Base-by-base conservation (phyloP, 1,140 invertebrate genomes). In the Pseudoatta argentina region DNA sequence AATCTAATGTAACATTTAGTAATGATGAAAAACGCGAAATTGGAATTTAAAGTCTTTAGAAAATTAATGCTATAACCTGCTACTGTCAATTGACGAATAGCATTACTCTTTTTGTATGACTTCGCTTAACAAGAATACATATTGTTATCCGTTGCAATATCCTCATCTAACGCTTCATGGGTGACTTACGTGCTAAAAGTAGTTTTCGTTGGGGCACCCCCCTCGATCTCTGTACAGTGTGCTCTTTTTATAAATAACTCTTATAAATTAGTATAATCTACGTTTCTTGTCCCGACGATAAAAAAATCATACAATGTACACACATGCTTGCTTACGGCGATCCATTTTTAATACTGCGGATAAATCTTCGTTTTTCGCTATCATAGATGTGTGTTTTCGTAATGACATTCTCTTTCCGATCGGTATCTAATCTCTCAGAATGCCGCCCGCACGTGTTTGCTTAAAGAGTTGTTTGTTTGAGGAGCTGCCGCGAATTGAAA, bases 311-410 rank as follows among this genome's bases (percentile, higher is more conserved):
- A 91, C 71, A 89, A 91, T 91, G 77, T 92, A 90, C 88, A 44
- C 39, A 44, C 39, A 91, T 91, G 78, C 85, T 93, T 88, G 90
- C 72, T 92, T 90, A 87, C 87, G 79, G 90, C 82, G 87, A 92
- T 93, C 90, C 92, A 88, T 87, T 89, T 92, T 92, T 95, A 95
- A 95, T 95, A 95, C 94, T 95, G 94, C 91, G 93, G 91, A 87
- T 92, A 83, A 81, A 72, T 88, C 88, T 66, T 53, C 34, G 14
- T 79, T n/a, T 64, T 64, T 69, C 27, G 78, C 87, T 83, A 85
- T 91, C 73, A 86, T 83, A 63, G 57, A 27, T 18, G 39, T 48
- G 48, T 71, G 8, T 30, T 76, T 76, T 76, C 30, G 18, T 34
- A 78, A 69, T 77, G 61, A 39, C 61, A 53, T 88, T 63, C n/a